Evolutionary conservation across 2,888 invertebrate genomes (phyloP).

Genomic region (Stomorhina lunata): DNA sequence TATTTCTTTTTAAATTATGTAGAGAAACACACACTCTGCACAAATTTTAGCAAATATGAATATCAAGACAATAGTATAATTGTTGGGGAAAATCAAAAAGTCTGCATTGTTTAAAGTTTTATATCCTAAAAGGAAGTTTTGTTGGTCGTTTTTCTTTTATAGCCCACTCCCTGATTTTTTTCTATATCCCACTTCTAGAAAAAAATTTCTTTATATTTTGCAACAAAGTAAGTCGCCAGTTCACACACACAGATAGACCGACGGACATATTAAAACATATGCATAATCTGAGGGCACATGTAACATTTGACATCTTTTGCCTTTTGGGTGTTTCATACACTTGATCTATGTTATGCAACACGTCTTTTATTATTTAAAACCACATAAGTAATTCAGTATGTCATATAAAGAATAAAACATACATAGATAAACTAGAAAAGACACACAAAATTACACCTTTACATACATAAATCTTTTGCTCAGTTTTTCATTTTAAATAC

Average conservation of each 20-base stretch:
- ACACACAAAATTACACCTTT: neutral
- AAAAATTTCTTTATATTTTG: constrained; percentile 10
- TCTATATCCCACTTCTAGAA: constrained; percentile 1
- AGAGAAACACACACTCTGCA: neutral
- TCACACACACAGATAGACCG: neutral
- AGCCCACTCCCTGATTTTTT: neutral
- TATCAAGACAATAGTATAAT: neutral
- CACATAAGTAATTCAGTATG: constrained; percentile 47
- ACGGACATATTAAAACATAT: neutral
- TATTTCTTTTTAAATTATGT: neutral
- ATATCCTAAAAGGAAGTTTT: neutral
- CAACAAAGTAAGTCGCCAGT: constrained; percentile 20
- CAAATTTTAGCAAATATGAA: neutral
- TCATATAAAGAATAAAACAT: neutral
- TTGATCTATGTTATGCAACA: constrained; percentile 63
- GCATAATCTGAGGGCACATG: neutral
- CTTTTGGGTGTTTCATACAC: constrained; percentile 59
- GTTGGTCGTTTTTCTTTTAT: neutral
- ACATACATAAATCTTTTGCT: neutral
- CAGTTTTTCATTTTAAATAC: neutral
- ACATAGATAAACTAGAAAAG: neutral
- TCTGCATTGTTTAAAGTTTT: neutral
- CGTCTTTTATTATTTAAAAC: constrained; percentile 59
- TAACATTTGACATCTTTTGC: constrained; percentile 54
- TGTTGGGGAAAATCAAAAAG: neutral